These are phyloP conservation scores for Caenorhabditis uteleia DNA, from an alignment of 2,888 invertebrate genomes.

Conservation along the genomic window DNA sequence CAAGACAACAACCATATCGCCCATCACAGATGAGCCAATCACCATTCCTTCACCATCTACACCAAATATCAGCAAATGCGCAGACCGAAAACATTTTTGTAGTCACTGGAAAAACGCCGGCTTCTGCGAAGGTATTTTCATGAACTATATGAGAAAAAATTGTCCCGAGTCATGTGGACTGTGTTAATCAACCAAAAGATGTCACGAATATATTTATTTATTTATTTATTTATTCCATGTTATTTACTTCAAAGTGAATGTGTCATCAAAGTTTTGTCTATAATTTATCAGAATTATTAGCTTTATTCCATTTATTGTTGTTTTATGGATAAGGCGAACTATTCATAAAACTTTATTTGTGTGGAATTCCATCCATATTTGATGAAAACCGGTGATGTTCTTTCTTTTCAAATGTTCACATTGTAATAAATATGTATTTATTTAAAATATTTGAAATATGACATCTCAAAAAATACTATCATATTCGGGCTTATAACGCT, in stretches of 20 bases:
- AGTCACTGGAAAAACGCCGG: conserved; percentile 66
- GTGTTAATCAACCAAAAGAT: conserved; percentile 55
- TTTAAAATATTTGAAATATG: not conserved
- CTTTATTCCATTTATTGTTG: not conserved
- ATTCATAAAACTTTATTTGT: too few relatives aligned
- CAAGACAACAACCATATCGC: conserved; percentile 9
- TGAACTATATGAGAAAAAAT: conserved; percentile 66
- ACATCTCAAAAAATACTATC: not conserved
- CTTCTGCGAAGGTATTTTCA: conserved; percentile 67
- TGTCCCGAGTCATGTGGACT: conserved; percentile 62
- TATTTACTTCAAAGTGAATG: too few relatives aligned
- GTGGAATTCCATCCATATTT: too few relatives aligned
- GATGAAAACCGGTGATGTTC: too few relatives aligned
- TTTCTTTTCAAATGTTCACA: too few relatives aligned
- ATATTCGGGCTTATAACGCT: not conserved
- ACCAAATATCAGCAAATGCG: conserved; percentile 46
- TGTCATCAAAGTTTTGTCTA: not conserved
- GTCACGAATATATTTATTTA: too few relatives aligned
- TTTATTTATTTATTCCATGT: too few relatives aligned
- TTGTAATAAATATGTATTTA: too few relatives aligned
- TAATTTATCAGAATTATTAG: conserved; percentile 1
- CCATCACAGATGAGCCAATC: conserved; percentile 11
- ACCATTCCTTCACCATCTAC: conserved; percentile 11
- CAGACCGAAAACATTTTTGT: conserved; percentile 66
- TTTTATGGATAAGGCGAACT: too few relatives aligned